These are phyloP conservation scores for Orientallactaga bullata DNA, from an alignment of 2,113 vertebrate genomes.

Conservation along the genomic window DNA sequence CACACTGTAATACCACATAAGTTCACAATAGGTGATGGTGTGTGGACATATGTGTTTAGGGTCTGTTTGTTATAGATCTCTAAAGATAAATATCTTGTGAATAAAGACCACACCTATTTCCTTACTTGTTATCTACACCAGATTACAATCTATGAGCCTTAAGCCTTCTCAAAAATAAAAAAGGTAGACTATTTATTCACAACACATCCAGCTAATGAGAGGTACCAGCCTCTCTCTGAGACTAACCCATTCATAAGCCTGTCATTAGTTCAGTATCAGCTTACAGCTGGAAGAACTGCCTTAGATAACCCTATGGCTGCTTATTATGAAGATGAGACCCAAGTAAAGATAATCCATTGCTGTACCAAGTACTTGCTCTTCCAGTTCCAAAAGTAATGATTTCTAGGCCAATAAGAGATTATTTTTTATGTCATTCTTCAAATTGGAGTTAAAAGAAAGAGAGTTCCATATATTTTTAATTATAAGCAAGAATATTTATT, in stretches of 20 bases:
- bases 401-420: not conserved
- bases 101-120: not conserved
- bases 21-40: not conserved
- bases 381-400: not conserved
- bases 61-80: not conserved
- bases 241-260: not conserved
- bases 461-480: too few species aligned
- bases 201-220: not conserved
- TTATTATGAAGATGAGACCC: not conserved
- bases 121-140: not conserved
- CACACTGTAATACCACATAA: not conserved
- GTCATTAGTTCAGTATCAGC: not conserved
- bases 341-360: not conserved
- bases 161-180: not conserved
- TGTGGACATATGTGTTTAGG: not conserved
- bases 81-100: not conserved
- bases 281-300: not conserved
- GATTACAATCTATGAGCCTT: not conserved
- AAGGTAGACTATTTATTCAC: not conserved
- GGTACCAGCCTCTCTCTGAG: not conserved
- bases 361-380: not conserved
- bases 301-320: too few species aligned
- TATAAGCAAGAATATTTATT: too few species aligned
- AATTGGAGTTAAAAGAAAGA: not conserved
- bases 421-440: not conserved